Evolutionary conservation across 2,113 vertebrate genomes (phyloP).

Genomic region (Myrmecophaga tridactyla): DNA sequence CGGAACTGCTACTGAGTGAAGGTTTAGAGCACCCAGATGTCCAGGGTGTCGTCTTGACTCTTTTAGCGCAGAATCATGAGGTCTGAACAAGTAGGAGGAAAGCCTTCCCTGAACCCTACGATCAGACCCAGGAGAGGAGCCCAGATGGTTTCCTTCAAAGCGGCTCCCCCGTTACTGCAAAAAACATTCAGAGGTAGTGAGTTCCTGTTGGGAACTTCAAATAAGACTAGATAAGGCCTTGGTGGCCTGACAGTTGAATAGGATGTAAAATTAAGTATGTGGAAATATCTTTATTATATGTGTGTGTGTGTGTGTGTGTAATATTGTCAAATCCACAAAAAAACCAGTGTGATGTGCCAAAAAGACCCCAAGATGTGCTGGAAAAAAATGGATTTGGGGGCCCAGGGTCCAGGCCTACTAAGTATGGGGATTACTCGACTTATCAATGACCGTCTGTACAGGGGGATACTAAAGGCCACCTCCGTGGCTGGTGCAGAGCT

Average conservation of each 20-base stretch:
- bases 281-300: background rate
- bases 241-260: background rate
- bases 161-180: background rate
- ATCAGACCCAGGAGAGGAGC: background rate
- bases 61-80: background rate
- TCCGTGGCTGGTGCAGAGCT: background rate
- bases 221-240: background rate
- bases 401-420: background rate
- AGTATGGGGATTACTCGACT: background rate
- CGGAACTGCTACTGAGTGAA: background rate
- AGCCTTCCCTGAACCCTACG: background rate
- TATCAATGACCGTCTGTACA: background rate
- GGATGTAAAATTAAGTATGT: background rate
- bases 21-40: background rate
- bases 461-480: background rate
- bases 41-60: background rate
- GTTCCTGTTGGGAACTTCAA: background rate
- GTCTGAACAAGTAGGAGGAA: background rate
- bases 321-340: background rate
- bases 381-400: background rate
- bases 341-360: background rate
- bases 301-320: background rate
- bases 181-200: background rate
- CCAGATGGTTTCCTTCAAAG: background rate
- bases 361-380: background rate